Conservation (phyloP, 2,113 vertebrate species). For the Pygoscelis antarcticus region DNA sequence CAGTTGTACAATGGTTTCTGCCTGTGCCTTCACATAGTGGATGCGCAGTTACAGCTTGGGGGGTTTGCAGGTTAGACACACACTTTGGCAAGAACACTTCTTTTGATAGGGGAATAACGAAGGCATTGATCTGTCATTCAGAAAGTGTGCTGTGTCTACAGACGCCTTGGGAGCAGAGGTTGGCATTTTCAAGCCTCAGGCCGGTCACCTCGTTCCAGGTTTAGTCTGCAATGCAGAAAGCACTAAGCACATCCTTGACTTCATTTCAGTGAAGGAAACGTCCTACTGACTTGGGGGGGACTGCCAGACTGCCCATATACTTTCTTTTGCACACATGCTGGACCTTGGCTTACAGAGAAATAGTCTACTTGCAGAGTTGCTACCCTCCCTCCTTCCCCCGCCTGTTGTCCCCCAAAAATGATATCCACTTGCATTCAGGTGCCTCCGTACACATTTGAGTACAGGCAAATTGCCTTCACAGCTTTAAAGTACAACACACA, state of each 20-base stretch:
- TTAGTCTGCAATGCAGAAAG: neutral
- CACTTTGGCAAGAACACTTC: neutral
- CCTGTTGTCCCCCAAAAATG: neutral
- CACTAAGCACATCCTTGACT: neutral
- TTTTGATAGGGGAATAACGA: neutral
- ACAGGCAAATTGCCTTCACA: neutral
- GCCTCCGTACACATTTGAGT: neutral
- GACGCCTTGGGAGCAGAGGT: neutral
- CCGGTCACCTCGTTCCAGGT: fast-evolving
- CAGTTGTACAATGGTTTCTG: neutral
- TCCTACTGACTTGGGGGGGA: neutral
- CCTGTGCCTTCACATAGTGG: neutral
- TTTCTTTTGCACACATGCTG: neutral
- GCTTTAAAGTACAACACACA: neutral
- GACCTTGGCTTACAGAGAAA: neutral
- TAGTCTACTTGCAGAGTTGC: neutral
- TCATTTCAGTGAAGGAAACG: neutral
- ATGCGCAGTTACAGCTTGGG: fast-evolving
- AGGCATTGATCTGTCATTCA: neutral
- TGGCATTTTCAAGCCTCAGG: neutral
- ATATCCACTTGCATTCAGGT: neutral
- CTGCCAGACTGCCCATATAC: neutral
- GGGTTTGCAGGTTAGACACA: neutral
- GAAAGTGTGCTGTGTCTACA: neutral
- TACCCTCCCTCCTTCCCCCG: fast-evolving